These are phyloP conservation scores for Scaptomyza montana DNA, from an alignment of 1,140 invertebrate species.

Conservation along the genomic window DNA sequence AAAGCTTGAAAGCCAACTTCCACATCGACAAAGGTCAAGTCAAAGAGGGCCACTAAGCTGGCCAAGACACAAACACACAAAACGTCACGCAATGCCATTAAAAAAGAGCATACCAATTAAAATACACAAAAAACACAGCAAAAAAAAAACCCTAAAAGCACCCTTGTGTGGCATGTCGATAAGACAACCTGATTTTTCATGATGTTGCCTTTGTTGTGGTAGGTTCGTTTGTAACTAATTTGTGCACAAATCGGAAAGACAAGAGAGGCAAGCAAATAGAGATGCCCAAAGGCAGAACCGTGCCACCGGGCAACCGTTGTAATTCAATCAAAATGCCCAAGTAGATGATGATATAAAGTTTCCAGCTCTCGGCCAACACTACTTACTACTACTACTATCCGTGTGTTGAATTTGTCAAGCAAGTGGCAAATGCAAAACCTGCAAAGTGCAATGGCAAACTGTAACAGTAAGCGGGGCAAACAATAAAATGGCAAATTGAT, in stretches of 20 bases:
- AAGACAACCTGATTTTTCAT: slow-evolving; percentile 22
- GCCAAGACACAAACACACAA: slow-evolving; percentile 7
- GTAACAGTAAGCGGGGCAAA: slow-evolving; percentile 74
- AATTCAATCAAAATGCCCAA: slow-evolving; percentile 52
- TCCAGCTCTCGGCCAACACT: slow-evolving; percentile 40
- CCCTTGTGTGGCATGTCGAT: slow-evolving; percentile 28
- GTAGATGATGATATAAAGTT: slow-evolving; percentile 52
- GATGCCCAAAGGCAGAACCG: not conserved
- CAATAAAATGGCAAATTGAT: slow-evolving; percentile 78
- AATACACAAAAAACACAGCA: slow-evolving; percentile 32
- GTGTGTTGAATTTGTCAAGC: slow-evolving; percentile 66
- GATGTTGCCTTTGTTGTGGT: slow-evolving; percentile 75
- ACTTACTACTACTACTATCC: not conserved
- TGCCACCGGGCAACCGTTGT: slow-evolving; percentile 30
- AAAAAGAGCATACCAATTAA: slow-evolving; percentile 48
- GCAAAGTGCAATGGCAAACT: slow-evolving; percentile 66
- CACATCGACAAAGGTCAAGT: slow-evolving; percentile 17
- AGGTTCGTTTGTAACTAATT: slow-evolving; percentile 80
- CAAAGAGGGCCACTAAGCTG: slow-evolving; percentile 1
- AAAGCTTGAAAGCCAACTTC: slow-evolving; percentile 22
- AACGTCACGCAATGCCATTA: slow-evolving; percentile 62
- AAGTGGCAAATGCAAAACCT: slow-evolving; percentile 56
- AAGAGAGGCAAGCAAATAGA: slow-evolving; percentile 43
- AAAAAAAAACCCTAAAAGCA: slow-evolving; percentile 32
- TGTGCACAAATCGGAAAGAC: slow-evolving; percentile 73